Base-by-base conservation (phyloP, 1,140 invertebrate genomes). In the Spodoptera frugiperda region DNA sequence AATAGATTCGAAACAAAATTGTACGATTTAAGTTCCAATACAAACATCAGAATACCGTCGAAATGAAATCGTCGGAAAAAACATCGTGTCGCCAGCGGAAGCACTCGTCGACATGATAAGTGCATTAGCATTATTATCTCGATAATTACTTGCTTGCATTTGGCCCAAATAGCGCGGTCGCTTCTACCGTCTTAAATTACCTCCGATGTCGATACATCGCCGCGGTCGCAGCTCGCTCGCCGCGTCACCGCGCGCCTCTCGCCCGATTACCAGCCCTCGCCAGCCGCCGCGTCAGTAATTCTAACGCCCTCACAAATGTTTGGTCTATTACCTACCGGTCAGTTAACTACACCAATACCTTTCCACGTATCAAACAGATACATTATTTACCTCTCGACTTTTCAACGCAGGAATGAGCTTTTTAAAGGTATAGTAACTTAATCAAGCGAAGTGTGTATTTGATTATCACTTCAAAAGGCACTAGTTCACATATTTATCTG, bases 81-180 rank as follows among this genome's bases (percentile, higher is more conserved):
- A 76, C 80, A 79, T 55, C 76, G 78, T 76, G 67, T 77, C 79
- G 82, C 74, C 87, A 86, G 80, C 90, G 92, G 92, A 93, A 92
- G 87, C 88, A 88, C 83, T 88, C 89, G 89, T 91, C 89, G 91
- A 91, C 90, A 91, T 87, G 91, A 93, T 93, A 93, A 93, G 91
- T 92, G 90, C 91, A 93, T 93, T 93, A 93, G 92, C 91, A 93
- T 93, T 93, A 92, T 91, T 93, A 93, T 93, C 92, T 89, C 86
- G 82, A 93, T 93, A 93, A 93, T 93, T 93, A 92, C 91, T 92
- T 88, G 88, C 89, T 90, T 92, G 91, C 92, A 92, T 92, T 93
- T 90, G 89, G 85, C 86, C 91, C 87, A 88, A 93, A 92, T 92
- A 90, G 89, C 86, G 83, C 78, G 81, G 84, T 87, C 84, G 89